These are phyloP conservation scores for Microcebus ravelobensis DNA, from an alignment of 2,113 vertebrate species.

Conservation along the genomic window DNA sequence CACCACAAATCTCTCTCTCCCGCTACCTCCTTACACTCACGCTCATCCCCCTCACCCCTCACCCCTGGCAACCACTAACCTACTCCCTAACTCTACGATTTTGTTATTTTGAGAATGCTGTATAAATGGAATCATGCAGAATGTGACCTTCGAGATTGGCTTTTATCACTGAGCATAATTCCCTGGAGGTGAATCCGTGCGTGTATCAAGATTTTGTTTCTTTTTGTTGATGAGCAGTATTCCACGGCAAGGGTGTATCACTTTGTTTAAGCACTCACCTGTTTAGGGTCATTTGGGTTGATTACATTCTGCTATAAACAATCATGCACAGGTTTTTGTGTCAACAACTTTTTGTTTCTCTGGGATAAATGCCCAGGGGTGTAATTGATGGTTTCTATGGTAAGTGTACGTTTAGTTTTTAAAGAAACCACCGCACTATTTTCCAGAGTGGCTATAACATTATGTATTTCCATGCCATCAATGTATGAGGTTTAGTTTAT, in stretches of 20 bases:
- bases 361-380: constrained; percentile 41
- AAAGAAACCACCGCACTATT: constrained; percentile 30
- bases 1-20: neutral
- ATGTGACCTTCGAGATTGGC: neutral
- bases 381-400: constrained; percentile 13
- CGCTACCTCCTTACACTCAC: neutral
- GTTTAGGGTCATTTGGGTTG: neutral
- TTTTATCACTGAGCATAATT: neutral
- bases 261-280: neutral
- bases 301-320: neutral
- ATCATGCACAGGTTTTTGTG: neutral
- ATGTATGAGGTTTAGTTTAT: constrained; percentile 14
- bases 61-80: neutral
- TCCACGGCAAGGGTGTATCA: neutral
- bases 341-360: constrained; percentile 43
- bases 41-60: neutral
- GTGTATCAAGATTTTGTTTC: neutral
- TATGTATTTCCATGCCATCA: neutral
- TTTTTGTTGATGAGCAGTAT: neutral
- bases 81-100: neutral
- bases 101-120: constrained; percentile 41
- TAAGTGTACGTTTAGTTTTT: constrained; percentile 46
- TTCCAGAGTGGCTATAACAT: constrained; percentile 27
- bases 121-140: neutral
- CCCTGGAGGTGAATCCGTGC: neutral